Evolutionary conservation across 2,888 invertebrate genomes (phyloP).

Genomic region (Agonopterix alstromeriana): DNA sequence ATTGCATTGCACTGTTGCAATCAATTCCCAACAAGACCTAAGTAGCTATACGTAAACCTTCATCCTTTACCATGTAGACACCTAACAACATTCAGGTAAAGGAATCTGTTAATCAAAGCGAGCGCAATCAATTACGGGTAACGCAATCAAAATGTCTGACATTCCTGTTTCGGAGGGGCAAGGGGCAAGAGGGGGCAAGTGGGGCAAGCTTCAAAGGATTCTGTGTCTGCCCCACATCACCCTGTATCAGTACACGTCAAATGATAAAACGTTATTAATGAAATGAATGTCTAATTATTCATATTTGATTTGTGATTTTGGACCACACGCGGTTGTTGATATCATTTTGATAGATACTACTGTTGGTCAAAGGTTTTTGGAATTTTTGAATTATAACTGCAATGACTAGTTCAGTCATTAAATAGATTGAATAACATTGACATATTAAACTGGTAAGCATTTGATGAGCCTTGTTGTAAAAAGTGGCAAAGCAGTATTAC

Average conservation of each 20-base stretch:
- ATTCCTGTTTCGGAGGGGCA: conserved; percentile 30
- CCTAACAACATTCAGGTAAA: conserved; percentile 15
- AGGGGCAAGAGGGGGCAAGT: neutral
- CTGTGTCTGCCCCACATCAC: neutral
- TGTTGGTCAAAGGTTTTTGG: no score
- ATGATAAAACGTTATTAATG: conserved; percentile 7
- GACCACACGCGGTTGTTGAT: neutral
- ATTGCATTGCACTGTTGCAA: no score
- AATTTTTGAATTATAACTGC: no score
- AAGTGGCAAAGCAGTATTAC: no score
- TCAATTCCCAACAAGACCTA: no score
- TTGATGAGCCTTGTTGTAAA: no score
- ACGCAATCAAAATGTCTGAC: conserved; percentile 66
- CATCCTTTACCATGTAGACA: neutral
- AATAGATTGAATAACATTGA: no score
- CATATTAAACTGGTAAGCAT: no score
- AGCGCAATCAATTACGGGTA: conserved; percentile 59
- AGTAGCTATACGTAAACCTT: no score
- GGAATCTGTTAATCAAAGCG: conserved; percentile 71
- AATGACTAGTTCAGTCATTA: no score
- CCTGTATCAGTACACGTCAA: conserved; percentile 5
- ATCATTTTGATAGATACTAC: no score
- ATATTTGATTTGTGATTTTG: conserved; percentile 2
- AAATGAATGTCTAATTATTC: conserved; percentile 3
- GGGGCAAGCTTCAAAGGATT: conserved; percentile 32